Conservation (phyloP, 2,113 vertebrate genomes). For the Pituophis catenifer region DNA sequence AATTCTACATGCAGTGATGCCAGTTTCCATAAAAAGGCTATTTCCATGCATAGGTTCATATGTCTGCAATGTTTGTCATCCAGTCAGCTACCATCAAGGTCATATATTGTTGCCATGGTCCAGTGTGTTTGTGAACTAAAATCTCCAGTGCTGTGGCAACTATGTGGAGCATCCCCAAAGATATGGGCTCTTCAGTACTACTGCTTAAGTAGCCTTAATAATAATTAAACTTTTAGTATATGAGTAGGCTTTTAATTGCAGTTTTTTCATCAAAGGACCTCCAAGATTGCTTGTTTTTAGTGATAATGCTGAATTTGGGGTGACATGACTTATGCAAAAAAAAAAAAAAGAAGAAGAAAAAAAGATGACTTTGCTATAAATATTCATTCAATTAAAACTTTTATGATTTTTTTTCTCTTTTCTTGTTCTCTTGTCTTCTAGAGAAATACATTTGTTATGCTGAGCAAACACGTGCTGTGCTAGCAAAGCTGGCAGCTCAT, state of each 20-base stretch:
- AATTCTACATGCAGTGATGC: not conserved
- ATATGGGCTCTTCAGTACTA: not conserved
- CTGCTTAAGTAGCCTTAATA: not conserved
- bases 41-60: not conserved
- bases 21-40: not conserved
- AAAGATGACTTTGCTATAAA: not conserved
- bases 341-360: no score
- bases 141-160: not conserved
- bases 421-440: constrained; percentile 48
- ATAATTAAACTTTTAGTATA: not conserved
- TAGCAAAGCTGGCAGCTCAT: constrained; percentile 87
- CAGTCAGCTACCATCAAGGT: not conserved
- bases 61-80: not conserved
- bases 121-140: not conserved
- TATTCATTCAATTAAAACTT: not conserved
- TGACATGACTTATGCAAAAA: not conserved
- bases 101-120: not conserved
- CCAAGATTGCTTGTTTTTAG: not conserved
- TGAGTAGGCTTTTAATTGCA: not conserved
- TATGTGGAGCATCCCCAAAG: not conserved
- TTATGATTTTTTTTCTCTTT: not conserved
- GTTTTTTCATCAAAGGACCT: not conserved
- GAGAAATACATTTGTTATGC: constrained; percentile 95
- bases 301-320: not conserved
- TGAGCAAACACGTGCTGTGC: constrained; percentile 88